Percentiles rank a stretch among this genome's conserved stretches.
Conservation (phyloP, 2,113 vertebrate species). For the Oryzias melastigma region DNA sequence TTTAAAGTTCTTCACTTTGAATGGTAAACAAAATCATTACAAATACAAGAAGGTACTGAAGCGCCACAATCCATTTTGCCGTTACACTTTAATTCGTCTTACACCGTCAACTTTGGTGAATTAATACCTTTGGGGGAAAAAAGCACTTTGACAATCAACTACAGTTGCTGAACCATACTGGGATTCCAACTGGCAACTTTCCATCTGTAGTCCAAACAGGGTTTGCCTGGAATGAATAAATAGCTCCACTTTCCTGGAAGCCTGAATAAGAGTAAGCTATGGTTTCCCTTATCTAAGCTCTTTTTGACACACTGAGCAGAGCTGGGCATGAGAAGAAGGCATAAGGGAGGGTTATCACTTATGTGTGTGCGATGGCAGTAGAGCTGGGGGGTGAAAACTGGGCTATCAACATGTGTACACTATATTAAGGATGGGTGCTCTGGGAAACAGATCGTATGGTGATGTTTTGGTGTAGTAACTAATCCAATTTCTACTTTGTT, state of each 20-base stretch:
- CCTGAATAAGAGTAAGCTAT: constrained; percentile 46
- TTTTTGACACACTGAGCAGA: constrained; percentile 61
- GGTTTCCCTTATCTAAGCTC: constrained; percentile 70
- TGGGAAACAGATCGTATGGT: not conserved
- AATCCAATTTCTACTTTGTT: not conserved
- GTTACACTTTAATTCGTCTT: no score
- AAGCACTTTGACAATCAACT: constrained; percentile 7
- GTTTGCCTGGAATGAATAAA: constrained; percentile 44
- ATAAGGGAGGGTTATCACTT: constrained; percentile 1
- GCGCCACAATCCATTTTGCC: no score
- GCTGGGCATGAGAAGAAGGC: constrained; percentile 41
- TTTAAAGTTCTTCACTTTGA: no score
- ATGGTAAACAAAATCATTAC: no score
- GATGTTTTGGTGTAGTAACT: not conserved
- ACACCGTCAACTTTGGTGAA: no score
- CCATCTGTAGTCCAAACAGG: constrained; percentile 31
- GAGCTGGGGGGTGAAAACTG: constrained; percentile 10
- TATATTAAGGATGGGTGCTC: not conserved
- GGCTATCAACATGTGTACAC: constrained; percentile 18
- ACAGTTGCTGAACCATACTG: constrained; percentile 23
- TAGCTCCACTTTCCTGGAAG: constrained; percentile 60
- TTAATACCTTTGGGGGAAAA: no score
- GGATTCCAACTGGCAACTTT: constrained; percentile 28
- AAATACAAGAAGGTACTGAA: no score
- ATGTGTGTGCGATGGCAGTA: not conserved